Conservation (phyloP, 2,888 invertebrate genomes). For the Spodoptera picta region DNA sequence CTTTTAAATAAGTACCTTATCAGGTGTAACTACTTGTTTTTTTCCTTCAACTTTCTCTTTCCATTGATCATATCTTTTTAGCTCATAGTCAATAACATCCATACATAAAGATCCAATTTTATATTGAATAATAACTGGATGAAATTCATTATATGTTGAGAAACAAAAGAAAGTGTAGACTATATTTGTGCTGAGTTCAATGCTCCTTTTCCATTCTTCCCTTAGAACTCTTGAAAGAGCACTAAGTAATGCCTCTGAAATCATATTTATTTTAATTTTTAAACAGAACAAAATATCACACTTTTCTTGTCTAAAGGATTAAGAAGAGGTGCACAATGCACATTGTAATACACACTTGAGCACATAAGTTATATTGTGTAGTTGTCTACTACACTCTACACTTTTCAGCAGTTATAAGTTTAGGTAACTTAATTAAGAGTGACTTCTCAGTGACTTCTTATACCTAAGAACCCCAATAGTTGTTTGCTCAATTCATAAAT, state of each 20-base stretch:
- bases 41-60: conserved; percentile 90
- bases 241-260: conserved; percentile 96
- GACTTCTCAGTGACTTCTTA: too few species aligned
- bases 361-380: too few species aligned
- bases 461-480: too few species aligned
- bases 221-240: conserved; percentile 98
- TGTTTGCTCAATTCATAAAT: too few species aligned
- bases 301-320: too few species aligned
- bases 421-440: too few species aligned
- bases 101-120: conserved; percentile 99
- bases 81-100: conserved; percentile 98
- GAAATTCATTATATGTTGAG: conserved; percentile 98
- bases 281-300: conserved; percentile 4
- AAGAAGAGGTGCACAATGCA: too few species aligned
- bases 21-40: conserved; percentile 80
- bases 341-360: too few species aligned
- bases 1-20: conserved; percentile 69
- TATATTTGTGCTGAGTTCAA: conserved; percentile 98
- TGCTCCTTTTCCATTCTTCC: conserved; percentile 99
- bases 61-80: conserved; percentile 98
- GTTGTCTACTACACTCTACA: too few species aligned
- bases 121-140: conserved; percentile 97
- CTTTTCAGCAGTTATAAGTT: too few species aligned
- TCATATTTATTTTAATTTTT: not conserved
- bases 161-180: conserved; percentile 99